phyloP scores from a whole-genome alignment of 2,888 invertebrate species.

The Timandra comae region DNA sequence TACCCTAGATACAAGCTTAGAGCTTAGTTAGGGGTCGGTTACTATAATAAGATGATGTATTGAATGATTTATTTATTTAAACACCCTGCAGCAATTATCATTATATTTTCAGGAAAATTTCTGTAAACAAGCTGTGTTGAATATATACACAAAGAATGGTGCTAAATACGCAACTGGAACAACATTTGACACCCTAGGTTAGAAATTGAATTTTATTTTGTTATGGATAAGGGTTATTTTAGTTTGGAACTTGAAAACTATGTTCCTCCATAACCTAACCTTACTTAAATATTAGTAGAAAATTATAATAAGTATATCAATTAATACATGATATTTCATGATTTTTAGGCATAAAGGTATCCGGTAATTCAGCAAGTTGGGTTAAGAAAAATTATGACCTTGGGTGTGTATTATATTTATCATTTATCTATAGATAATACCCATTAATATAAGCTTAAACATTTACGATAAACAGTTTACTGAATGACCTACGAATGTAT shows the following conservation, averaged over 20 bases:
- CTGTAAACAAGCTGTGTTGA: conserved; percentile 52
- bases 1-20: too few species aligned
- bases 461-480: too few species aligned
- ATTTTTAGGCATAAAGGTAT: conserved; percentile 40
- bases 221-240: too few species aligned
- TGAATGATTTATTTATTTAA: too few species aligned
- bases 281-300: too few species aligned
- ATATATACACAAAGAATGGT: conserved; percentile 38
- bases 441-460: not conserved
- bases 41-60: too few species aligned
- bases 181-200: conserved; percentile 46
- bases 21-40: too few species aligned
- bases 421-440: conserved; percentile 4
- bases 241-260: too few species aligned
- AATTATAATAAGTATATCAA: too few species aligned
- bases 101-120: conserved; percentile 64
- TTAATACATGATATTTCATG: conserved; percentile 1
- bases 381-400: conserved; percentile 42
- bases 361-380: conserved; percentile 60
- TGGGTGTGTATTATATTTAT: conserved; percentile 35
- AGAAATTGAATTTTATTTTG: conserved; percentile 5
- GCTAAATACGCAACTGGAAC: conserved; percentile 50
- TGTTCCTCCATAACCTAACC: too few species aligned
- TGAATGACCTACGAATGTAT: too few species aligned
- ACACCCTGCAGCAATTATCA: too few species aligned